Evolutionary conservation across 1,140 invertebrate genomes (phyloP).

Genomic region (Pseudobourletiella spinata): DNA sequence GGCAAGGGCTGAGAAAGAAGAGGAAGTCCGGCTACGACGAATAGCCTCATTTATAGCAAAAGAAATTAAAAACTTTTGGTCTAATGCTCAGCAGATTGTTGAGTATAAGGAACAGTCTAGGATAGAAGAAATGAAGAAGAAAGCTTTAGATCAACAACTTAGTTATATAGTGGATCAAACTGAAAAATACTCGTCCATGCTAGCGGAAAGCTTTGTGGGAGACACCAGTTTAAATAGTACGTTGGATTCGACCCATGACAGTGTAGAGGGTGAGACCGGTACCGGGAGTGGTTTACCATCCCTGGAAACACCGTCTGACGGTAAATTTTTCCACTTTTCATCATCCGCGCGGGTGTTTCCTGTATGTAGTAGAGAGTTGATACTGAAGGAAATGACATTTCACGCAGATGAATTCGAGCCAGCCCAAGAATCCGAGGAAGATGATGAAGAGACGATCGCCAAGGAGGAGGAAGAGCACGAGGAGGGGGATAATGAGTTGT

Average conservation of each 20-base stretch:
- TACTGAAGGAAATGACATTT: neutral
- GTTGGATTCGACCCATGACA: neutral
- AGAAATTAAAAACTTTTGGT: slow-evolving; percentile 91
- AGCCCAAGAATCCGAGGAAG: slow-evolving; percentile 62
- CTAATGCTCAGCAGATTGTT: slow-evolving; percentile 90
- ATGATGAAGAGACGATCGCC: slow-evolving; percentile 95
- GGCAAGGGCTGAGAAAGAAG: slow-evolving; percentile 82
- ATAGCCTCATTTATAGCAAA: slow-evolving; percentile 85
- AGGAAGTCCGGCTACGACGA: slow-evolving; percentile 72
- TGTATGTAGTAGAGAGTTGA: neutral
- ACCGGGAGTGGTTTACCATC: neutral
- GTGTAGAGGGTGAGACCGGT: neutral
- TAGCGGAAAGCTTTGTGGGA: slow-evolving; percentile 62
- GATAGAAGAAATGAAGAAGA: slow-evolving; percentile 88
- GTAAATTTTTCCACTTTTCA: slow-evolving; percentile 38
- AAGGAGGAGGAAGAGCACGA: slow-evolving; percentile 69
- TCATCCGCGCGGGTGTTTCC: neutral
- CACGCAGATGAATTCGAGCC: slow-evolving; percentile 68
- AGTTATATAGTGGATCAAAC: slow-evolving; percentile 98
- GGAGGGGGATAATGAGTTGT: slow-evolving; percentile 52
- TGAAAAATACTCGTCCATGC: slow-evolving; percentile 88
- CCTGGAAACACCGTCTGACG: slow-evolving; percentile 42
- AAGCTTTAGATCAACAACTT: slow-evolving; percentile 91
- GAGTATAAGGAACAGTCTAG: slow-evolving; percentile 88
- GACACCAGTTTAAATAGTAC: neutral